Evolutionary conservation across 2,113 vertebrate species (phyloP).

Genomic region (Lanius collurio): DNA sequence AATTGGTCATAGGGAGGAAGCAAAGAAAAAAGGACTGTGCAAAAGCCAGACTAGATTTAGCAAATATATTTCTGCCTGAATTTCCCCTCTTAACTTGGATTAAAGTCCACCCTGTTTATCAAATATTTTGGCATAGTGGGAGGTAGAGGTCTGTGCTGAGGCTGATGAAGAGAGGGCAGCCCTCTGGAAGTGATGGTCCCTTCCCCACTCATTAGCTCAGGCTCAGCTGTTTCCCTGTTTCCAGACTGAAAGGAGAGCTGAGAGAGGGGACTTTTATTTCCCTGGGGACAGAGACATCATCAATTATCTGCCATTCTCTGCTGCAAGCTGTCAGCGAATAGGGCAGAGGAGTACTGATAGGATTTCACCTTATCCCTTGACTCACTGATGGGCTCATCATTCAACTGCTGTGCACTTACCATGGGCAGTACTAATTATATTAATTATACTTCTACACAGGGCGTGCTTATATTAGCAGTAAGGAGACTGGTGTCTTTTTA

Average conservation of each 20-base stretch:
- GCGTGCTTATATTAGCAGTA: background rate
- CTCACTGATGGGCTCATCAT: constrained; percentile 39
- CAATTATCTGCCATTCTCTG: constrained; percentile 45
- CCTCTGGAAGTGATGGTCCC: background rate
- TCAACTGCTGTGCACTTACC: constrained; percentile 23
- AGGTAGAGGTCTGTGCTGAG: background rate
- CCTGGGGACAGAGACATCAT: constrained; percentile 31
- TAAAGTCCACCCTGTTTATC: background rate
- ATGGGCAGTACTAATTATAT: constrained; percentile 21
- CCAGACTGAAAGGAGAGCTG: constrained; percentile 46
- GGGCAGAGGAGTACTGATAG: background rate
- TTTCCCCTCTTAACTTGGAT: background rate
- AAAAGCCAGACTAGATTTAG: background rate
- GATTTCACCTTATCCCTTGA: constrained; percentile 46
- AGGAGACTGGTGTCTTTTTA: background rate
- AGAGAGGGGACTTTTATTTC: constrained; percentile 47
- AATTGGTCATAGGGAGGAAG: background rate
- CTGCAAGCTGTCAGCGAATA: background rate
- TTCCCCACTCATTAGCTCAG: constrained; percentile 51
- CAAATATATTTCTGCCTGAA: background rate
- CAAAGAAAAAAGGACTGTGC: background rate
- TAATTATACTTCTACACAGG: background rate
- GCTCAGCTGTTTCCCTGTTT: constrained; percentile 50
- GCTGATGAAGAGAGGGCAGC: background rate
- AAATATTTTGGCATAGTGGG: background rate